Evolutionary conservation across 2,888 invertebrate genomes (phyloP), one percentile per base, ranked within the genome.

Genomic region (Spisula subtruncata): DNA sequence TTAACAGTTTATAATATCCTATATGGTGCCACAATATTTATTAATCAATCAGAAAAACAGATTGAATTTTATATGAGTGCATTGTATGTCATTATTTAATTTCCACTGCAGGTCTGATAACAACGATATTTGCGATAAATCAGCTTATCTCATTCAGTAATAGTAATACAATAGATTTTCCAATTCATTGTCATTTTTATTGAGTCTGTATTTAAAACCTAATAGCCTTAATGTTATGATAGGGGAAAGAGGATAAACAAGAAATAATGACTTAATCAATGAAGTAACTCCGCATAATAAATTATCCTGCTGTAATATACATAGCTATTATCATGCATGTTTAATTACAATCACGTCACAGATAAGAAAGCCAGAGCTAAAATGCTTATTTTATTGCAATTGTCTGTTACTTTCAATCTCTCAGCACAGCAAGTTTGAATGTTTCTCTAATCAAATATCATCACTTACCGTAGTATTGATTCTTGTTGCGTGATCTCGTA

Each of bases 401-500:
- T 14, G 25, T 32, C 32, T 35, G 75, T 75, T 35, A 75, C 18
- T 75, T 35, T 75, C 25, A 60, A 75, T 6, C 18, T 41, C 8
- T 75, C 75, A 16, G 35, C 60, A 66, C 60, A 25, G 60, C 60
- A 66, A 66, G 10, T 32, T 75, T 75, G 1, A 35, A 75, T 18
- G 75, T 75, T 2, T 35, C 18, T 56, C 18, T 0, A 83, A 66
- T 35, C 46, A 51, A n/a, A 12, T 14, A 32, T 14, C 5, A 18
- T 41, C n/a, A 83, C 89, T 87, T 71, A 92, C 92, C 92, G 81
- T 93, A 92, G 89, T 89, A 91, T 79, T 93, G 93, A 80, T 91
- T 90, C 60, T 89, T 92, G 90, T 89, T 90, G 82, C 92, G 90
- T 83, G 92, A 85, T 83, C 92, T 86, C 71, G 75, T 75, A 54